These are phyloP conservation scores for Torymus texanus DNA, from an alignment of 2,888 invertebrate species.

Conservation along the genomic window DNA sequence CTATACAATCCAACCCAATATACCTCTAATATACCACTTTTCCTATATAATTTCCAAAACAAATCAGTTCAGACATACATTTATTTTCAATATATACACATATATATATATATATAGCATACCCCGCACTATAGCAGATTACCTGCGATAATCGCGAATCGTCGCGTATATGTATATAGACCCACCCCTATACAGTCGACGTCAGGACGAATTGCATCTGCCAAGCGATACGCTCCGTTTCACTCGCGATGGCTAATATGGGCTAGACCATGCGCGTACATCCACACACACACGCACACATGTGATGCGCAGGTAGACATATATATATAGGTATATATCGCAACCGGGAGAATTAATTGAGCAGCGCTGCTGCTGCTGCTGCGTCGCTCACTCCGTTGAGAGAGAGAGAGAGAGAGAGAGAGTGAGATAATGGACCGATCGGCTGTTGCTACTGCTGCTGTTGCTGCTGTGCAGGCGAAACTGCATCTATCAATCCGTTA, in stretches of 20 bases:
- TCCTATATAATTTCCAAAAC: too few relatives aligned
- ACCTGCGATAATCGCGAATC: too few relatives aligned
- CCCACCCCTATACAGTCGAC: background rate
- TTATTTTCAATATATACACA: too few relatives aligned
- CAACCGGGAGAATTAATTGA: constrained; percentile 58
- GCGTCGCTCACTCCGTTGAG: too few relatives aligned
- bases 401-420: constrained; percentile 7
- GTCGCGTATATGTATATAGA: background rate
- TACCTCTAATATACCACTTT: too few relatives aligned
- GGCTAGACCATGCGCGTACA: background rate
- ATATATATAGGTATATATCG: background rate
- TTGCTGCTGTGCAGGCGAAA: constrained; percentile 8
- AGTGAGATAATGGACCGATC: constrained; percentile 46
- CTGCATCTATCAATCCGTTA: constrained; percentile 46
- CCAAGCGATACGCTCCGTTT: constrained; percentile 61
- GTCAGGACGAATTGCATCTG: constrained; percentile 54
- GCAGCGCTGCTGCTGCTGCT: constrained; percentile 23
- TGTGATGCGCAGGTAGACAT: background rate
- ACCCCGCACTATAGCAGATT: too few relatives aligned
- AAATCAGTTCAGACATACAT: too few relatives aligned
- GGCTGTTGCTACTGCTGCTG: background rate
- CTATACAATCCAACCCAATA: too few relatives aligned
- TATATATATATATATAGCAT: too few relatives aligned
- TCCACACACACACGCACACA: background rate
- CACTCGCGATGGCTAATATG: constrained; percentile 37